Evolutionary conservation across 1,140 invertebrate genomes (phyloP), one percentile per base, ranked within the genome.

Genomic region (Neodiprion lecontei): DNA sequence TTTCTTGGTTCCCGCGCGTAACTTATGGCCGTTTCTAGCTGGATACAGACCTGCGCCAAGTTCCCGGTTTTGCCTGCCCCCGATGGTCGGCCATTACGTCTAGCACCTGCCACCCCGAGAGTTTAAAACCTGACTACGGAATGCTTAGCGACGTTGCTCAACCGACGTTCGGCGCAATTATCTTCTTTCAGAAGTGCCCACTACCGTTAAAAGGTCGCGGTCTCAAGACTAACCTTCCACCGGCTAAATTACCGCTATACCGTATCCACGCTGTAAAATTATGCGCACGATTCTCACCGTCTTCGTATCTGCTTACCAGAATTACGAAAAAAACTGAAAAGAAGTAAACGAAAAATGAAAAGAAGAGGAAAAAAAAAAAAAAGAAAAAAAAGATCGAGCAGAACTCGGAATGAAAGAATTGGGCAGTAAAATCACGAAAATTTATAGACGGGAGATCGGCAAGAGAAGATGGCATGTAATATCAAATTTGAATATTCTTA

Each of bases 61-160:
- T 40, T 40, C 28, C 28, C 28, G 53, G 53, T 61, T 61, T 61
- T 61, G 53, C 11, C 53, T 61, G 53, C 53, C 67, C 75, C 70
- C 79, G 81, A 83, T 80, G 79, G 81, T 79, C 84, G 81, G 84
- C 84, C 84, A 86, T 88, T 88, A 85, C 80, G 75, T 74, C 74
- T 77, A 85, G 81, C 87, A 86, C 86, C 85, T 87, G 87, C 87
- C 84, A 85, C 79, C 77, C 78, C 82, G 78, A 73, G 70, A 68
- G 53, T 75, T 75, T 80, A 73, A 80, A 79, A 83, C 79, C 78
- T 80, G 77, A 80, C 80, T 80, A 83, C 82, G 79, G 49, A 67
- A 48, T 67, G 17, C 66, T 65, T 49, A 67, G 8, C 68, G 53
- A 61, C 68, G 67, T 67, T 71, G 61, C 67, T 7, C 66, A 69